These are phyloP conservation scores for Pheucticus melanocephalus DNA, from an alignment of 2,113 vertebrate species.

Conservation along the genomic window DNA sequence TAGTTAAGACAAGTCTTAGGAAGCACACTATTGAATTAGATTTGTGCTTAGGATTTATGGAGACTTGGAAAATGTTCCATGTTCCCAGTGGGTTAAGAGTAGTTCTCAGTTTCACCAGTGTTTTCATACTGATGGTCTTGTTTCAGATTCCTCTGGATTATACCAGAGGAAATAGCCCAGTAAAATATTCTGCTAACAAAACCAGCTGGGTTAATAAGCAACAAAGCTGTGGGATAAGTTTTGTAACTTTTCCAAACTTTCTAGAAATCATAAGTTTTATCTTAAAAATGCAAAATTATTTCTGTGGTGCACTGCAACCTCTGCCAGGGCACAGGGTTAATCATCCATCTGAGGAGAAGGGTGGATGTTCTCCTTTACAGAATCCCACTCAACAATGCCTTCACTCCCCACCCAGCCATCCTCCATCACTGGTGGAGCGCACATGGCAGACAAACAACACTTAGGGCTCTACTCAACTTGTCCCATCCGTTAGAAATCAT, in stretches of 20 bases:
- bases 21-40: not conserved
- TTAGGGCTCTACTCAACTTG: not conserved
- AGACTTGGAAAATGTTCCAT: not conserved
- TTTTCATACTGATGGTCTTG: not conserved
- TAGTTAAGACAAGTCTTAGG: not conserved
- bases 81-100: not conserved
- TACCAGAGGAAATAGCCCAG: not conserved
- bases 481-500: not conserved
- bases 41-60: not conserved
- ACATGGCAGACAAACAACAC: fast-evolving
- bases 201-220: not conserved
- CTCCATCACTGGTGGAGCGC: not conserved
- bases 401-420: fast-evolving
- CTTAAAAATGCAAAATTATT: not conserved
- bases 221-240: not conserved
- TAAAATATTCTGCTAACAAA: not conserved
- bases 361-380: not conserved
- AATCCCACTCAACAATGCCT: not conserved
- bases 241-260: not conserved
- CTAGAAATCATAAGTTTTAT: not conserved
- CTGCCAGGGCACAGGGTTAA: not conserved
- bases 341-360: not conserved
- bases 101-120: not conserved
- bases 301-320: not conserved
- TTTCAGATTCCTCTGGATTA: not conserved